Evolutionary conservation across 2,888 invertebrate genomes (phyloP).

Genomic region (Eurytoma adleriae): DNA sequence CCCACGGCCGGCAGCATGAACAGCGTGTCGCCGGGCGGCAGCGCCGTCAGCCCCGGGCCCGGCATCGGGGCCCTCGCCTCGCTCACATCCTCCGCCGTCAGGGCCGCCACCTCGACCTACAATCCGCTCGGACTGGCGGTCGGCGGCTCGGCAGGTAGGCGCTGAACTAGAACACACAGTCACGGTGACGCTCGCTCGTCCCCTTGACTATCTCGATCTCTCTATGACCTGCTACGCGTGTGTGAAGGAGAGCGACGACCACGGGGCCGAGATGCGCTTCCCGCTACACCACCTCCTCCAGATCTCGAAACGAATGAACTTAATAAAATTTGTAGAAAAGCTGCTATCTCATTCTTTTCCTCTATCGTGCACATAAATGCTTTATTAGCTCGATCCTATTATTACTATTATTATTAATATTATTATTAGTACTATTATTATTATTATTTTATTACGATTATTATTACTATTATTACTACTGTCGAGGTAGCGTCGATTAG

Average conservation of each 20-base stretch:
- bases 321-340: conserved; percentile 26
- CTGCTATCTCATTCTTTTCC: conserved; percentile 52
- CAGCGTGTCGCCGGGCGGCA: conserved; percentile 68
- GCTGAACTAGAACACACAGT: conserved; percentile 34
- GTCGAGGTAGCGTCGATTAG: conserved; percentile 22
- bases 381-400: conserved; percentile 45
- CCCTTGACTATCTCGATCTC: conserved; percentile 27
- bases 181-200: background rate
- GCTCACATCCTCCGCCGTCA: conserved; percentile 73
- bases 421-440: too few species aligned
- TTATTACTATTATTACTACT: background rate
- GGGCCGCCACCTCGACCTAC: conserved; percentile 82
- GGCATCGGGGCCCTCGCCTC: conserved; percentile 74
- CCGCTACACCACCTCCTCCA: conserved; percentile 73
- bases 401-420: too few species aligned
- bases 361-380: conserved; percentile 46
- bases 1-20: conserved; percentile 65
- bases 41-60: conserved; percentile 72
- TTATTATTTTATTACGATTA: background rate
- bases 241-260: conserved; percentile 54
- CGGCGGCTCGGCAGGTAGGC: conserved; percentile 86
- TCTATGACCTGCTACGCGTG: conserved; percentile 4
- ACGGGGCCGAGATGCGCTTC: conserved; percentile 73
- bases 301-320: conserved; percentile 24
- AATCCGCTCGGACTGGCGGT: conserved; percentile 92